Base-by-base conservation (phyloP, 2,797 vertebrate genomes). In the Pygocentrus nattereri region DNA sequence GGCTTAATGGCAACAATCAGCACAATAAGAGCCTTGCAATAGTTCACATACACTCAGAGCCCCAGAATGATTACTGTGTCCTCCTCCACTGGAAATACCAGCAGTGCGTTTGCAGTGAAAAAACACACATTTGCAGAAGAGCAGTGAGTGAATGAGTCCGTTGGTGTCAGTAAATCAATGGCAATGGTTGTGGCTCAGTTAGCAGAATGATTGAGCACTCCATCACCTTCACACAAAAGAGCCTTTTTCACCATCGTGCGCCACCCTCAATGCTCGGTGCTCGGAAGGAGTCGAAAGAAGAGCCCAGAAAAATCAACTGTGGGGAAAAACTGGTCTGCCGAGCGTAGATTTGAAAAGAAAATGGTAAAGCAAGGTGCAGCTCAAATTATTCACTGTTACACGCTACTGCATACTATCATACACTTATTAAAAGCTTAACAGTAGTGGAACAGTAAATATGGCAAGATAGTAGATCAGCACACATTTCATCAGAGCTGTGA, bases 121-220 rank as follows among this genome's bases (percentile, higher is more conserved):
- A 70, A 69, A 50, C 71, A 27, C 49, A 69, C 58, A 68, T 70
- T 54, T 41, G n/a, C 56, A 27, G 27, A 31, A 31, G 50, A 64
- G 54, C 74, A 64, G 61, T 54, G 76, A 71, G 31, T 54, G 64
- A 68, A 75, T 75, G 79, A 61, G 18, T 79, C 31, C 65, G 68
- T 30, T 19, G 49, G 72, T 76, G 78, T 58, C 76, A 58, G 31
- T 64, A 80, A 80, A 80, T 84, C 72, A 52, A 84, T 80, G 49
- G 13, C 30, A 44, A 76, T 16, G 65, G 76, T 64, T 68, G 31
- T 31, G 71, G 72, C 73, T 80, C 67, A 75, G 68, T 76, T 64
- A 84, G 78, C 38, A 30, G 81, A 47, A 50, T 64, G 82, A 83
- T 50, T 84, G 56, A 65, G 34, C 65, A 70, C 71, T 79, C 64